Evolutionary conservation across 2,888 invertebrate genomes (phyloP), one percentile per base, ranked within the genome.

Genomic region (Euplexia lucipara): DNA sequence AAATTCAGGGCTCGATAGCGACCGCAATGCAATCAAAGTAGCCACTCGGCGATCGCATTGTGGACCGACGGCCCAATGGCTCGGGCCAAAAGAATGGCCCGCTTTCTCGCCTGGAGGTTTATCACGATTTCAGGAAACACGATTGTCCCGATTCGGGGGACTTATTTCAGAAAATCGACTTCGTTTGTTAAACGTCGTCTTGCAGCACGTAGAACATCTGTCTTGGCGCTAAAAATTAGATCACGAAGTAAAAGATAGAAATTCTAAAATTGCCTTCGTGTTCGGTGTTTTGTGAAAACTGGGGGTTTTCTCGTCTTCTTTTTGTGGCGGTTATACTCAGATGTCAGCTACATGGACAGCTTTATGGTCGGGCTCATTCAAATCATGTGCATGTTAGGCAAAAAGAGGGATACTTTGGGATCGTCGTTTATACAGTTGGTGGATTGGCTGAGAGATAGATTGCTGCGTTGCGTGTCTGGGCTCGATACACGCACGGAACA

Each of bases 1-100:
- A 80, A 78, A 65, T 51, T 80, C 70, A 61, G 47, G 58, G 49
- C 45, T 67, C 63, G 57, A 60, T 61, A 41, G 56, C 44, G 42
- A 51, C 81, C 78, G 64, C 78, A 78, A 78, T 75, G 78, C 70
- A 79, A 79, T 79, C 75, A 74, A 79, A 80, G 78, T 80, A 74
- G 63, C 74, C 70, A 78, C 70, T 80, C 62, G 52, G 52, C 47
- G 45, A 65, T 65, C 69, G 70, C 60, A 70, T 74, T 76, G 48
- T 77, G 59, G 64, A 64, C 63, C 62, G 61, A 37, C 51, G 58
- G 61, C 45, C 64, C 56, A 59, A 68, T 70, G 63, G 78, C 44
- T 39, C 34, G 54, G 52, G 12, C 59, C 45, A 53, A 66, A 74
- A 57, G 49, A 79, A 81, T 78, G 58, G 59, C 67, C 56, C 41